These are phyloP conservation scores for Stenoptilia bipunctidactyla DNA, from an alignment of 2,888 invertebrate genomes.

Conservation along the genomic window DNA sequence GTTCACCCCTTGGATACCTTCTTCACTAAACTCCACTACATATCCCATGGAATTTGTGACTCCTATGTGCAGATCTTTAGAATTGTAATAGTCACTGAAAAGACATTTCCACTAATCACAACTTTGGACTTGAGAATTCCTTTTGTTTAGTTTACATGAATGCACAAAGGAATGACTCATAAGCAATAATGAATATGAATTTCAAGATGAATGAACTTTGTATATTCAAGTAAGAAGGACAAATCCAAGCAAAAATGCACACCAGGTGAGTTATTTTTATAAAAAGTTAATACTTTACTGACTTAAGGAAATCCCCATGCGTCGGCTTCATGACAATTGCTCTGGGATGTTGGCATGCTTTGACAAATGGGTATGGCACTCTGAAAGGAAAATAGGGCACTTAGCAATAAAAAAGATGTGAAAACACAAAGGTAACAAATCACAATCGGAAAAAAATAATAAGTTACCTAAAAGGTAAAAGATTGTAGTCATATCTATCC, in stretches of 20 bases:
- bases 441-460: not conserved
- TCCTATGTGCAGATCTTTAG: constrained; percentile 91
- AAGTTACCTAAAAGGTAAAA: constrained; percentile 81
- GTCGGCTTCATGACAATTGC: constrained; percentile 90
- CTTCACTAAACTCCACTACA: constrained; percentile 87
- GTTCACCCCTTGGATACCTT: constrained; percentile 75
- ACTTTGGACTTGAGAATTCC: too few relatives aligned
- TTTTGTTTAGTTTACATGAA: too few relatives aligned
- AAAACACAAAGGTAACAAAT: constrained; percentile 1
- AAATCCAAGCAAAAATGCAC: too few relatives aligned
- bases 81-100: constrained; percentile 84
- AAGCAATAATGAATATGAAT: too few relatives aligned
- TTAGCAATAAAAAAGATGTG: constrained; percentile 37
- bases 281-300: too few relatives aligned
- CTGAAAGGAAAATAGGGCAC: constrained; percentile 56
- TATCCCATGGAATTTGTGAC: constrained; percentile 85
- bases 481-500: constrained; percentile 72
- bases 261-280: too few relatives aligned
- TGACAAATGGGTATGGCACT: constrained; percentile 88
- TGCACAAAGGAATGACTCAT: too few relatives aligned
- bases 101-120: constrained; percentile 9
- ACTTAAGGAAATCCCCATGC: constrained; percentile 89
- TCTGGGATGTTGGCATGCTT: constrained; percentile 84
- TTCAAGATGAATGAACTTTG: too few relatives aligned
- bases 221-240: too few relatives aligned